Percentiles rank a stretch among this genome's conserved stretches.
Conservation (phyloP, 2,797 vertebrate genomes). For the Monodelphis domestica region DNA sequence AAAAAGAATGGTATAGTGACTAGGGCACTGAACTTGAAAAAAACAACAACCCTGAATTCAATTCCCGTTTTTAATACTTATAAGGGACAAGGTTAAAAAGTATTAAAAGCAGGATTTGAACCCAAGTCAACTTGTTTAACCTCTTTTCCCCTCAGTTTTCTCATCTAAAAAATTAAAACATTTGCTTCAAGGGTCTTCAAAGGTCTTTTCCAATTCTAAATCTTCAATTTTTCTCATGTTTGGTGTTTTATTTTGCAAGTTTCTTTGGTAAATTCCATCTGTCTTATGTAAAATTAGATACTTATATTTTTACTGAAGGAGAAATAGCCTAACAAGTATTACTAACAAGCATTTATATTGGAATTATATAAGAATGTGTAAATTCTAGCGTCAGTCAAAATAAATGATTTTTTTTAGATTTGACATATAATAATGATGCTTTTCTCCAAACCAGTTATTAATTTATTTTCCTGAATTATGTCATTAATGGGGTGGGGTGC, state of each 20-base stretch:
- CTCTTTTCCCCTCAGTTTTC: neutral
- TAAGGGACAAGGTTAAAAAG: neutral
- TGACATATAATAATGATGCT: neutral
- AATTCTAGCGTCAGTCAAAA: slow-evolving; percentile 13
- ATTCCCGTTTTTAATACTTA: neutral
- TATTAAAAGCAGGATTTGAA: neutral
- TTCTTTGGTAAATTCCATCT: slow-evolving; percentile 17
- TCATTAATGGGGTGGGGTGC: neutral
- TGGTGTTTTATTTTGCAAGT: slow-evolving; percentile 40
- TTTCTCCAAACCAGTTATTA: neutral
- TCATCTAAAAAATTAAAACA: neutral
- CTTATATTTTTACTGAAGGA: neutral
- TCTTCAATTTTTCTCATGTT: neutral
- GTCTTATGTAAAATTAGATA: neutral
- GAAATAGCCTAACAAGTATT: neutral
- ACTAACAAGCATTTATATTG: neutral
- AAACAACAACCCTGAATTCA: neutral
- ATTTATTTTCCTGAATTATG: neutral
- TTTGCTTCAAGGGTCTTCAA: neutral
- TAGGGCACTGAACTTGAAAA: neutral
- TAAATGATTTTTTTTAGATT: neutral
- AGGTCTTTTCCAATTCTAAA: neutral
- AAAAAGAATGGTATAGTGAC: neutral
- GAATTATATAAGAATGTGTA: neutral
- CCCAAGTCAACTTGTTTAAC: neutral